Evolutionary conservation across 2,797 vertebrate species (phyloP).

Genomic region (Phrynocephalus vlangalii): DNA sequence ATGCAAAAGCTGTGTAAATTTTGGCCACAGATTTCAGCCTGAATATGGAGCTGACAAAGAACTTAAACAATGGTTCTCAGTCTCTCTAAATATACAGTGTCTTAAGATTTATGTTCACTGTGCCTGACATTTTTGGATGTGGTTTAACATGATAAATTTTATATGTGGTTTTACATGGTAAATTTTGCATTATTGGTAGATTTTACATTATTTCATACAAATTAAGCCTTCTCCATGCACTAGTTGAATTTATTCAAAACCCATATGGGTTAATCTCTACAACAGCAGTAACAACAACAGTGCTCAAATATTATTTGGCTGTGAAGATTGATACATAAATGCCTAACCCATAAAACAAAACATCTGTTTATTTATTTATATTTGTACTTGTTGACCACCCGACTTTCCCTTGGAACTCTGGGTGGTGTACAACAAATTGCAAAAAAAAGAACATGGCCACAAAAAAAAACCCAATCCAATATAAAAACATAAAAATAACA

Average conservation of each 20-base stretch:
- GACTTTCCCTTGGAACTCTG: too few species aligned
- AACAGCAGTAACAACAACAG: too few species aligned
- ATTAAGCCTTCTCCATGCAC: neutral
- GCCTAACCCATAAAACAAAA: neutral
- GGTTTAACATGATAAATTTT: neutral
- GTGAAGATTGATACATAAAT: neutral
- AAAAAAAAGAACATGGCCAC: too few species aligned
- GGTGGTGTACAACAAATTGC: too few species aligned
- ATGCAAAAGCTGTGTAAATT: too few species aligned
- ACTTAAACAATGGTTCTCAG: neutral
- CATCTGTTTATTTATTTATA: too few species aligned
- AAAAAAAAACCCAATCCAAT: too few species aligned
- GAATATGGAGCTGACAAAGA: neutral
- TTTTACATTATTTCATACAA: neutral
- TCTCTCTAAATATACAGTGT: neutral
- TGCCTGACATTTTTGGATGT: neutral
- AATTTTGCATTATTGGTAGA: neutral
- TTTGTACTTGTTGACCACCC: too few species aligned
- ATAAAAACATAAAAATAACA: too few species aligned
- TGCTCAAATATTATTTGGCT: too few species aligned
- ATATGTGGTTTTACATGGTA: too few species aligned
- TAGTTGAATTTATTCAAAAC: neutral
- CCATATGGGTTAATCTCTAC: neutral
- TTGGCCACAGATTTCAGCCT: too few species aligned
- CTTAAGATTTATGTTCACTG: neutral